Conservation (phyloP, 2,888 invertebrate genomes). For the Xylophagus ater region DNA sequence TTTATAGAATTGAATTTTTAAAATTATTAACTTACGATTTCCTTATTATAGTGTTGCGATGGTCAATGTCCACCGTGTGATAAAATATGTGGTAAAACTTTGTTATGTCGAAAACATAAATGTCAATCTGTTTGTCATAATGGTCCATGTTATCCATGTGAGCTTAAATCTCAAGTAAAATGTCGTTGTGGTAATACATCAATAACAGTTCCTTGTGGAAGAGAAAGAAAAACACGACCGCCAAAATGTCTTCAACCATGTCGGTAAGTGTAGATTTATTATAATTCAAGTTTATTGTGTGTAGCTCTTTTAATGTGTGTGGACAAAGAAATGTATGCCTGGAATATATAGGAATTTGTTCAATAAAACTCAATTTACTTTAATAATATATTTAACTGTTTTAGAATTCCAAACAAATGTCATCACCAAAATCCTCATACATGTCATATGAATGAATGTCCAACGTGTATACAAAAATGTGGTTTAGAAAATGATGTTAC, state of each 20-base stretch:
- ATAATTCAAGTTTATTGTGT: not conserved
- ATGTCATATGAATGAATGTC: slow-evolving; percentile 77
- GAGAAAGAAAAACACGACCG: slow-evolving; percentile 62
- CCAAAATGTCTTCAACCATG: slow-evolving; percentile 68
- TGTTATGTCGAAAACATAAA: slow-evolving; percentile 81
- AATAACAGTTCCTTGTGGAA: slow-evolving; percentile 75
- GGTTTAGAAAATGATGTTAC: slow-evolving; percentile 38
- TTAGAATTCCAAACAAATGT: slow-evolving; percentile 64
- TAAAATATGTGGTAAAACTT: slow-evolving; percentile 67
- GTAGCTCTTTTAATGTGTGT: not conserved
- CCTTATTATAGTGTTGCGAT: slow-evolving; percentile 58
- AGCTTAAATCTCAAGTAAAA: slow-evolving; percentile 40
- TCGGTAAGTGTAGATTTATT: slow-evolving; percentile 40
- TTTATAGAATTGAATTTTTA: not conserved
- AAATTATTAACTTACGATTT: not conserved
- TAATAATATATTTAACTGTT: slow-evolving; percentile 1
- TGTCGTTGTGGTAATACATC: slow-evolving; percentile 75
- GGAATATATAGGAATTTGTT: too few relatives aligned
- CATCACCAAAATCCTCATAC: slow-evolving; percentile 71
- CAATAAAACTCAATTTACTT: too few relatives aligned
- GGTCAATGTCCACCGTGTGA: slow-evolving; percentile 75
- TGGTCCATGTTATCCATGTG: slow-evolving; percentile 72
- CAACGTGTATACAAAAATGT: slow-evolving; percentile 70
- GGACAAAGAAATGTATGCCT: too few relatives aligned
- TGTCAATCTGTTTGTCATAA: slow-evolving; percentile 66